Evolutionary conservation across 2,113 vertebrate genomes (phyloP).

Genomic region (Cervus canadensis): DNA sequence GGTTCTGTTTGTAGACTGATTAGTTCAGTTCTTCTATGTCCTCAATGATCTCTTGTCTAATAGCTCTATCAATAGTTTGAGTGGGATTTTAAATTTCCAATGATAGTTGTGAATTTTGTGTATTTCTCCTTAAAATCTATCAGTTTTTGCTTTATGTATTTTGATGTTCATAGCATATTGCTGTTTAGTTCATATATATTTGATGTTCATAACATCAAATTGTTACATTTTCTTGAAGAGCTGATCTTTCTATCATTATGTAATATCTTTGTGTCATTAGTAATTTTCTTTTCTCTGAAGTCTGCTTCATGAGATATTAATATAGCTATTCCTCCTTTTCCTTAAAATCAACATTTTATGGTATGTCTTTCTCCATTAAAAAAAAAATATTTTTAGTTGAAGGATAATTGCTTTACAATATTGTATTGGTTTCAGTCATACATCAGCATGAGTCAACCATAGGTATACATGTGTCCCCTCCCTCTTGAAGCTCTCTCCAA

Average conservation of each 20-base stretch:
- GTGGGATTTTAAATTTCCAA: background rate
- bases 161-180: background rate
- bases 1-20: background rate
- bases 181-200: background rate
- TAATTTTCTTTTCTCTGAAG: background rate
- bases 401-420: background rate
- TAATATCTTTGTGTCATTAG: background rate
- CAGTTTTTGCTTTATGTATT: background rate
- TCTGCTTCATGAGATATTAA: background rate
- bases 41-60: background rate
- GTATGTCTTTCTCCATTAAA: background rate
- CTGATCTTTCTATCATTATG: background rate
- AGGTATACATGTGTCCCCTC: background rate
- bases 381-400: background rate
- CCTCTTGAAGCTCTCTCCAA: background rate
- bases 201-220: background rate
- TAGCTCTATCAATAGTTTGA: background rate
- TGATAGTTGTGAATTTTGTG: background rate
- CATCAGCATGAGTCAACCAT: background rate
- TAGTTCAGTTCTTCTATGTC: background rate
- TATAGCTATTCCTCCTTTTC: background rate
- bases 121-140: background rate
- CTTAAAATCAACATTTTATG: background rate
- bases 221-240: background rate
- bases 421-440: background rate